phyloP scores from a whole-genome alignment of 2,888 invertebrate species.

The Epinotia bilunana region DNA sequence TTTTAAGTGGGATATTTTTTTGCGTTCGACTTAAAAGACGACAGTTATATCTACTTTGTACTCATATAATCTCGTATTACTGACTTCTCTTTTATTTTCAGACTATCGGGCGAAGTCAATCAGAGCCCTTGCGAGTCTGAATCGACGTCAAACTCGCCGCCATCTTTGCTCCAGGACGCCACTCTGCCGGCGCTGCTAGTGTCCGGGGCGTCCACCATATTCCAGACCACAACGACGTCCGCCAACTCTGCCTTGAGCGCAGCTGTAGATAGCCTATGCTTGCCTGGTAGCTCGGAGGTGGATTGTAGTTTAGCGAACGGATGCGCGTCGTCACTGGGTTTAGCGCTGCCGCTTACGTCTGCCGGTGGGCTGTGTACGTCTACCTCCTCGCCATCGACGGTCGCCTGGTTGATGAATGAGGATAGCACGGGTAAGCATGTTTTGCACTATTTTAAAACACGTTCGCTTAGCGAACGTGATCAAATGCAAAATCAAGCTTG shows the following conservation, averaged over 20 bases:
- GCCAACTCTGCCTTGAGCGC: slow-evolving; percentile 62
- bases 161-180: slow-evolving; percentile 76
- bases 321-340: slow-evolving; percentile 69
- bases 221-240: slow-evolving; percentile 72
- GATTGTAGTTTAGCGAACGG: slow-evolving; percentile 76
- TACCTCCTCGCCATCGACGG: slow-evolving; percentile 76
- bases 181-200: slow-evolving; percentile 77
- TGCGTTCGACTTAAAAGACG: slow-evolving; percentile 57
- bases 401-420: slow-evolving; percentile 85
- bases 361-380: slow-evolving; percentile 72
- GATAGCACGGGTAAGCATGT: slow-evolving; percentile 76
- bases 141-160: slow-evolving; percentile 86
- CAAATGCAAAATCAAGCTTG: slow-evolving; percentile 41
- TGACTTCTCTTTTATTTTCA: slow-evolving; percentile 55
- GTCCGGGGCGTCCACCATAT: slow-evolving; percentile 73
- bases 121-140: slow-evolving; percentile 86
- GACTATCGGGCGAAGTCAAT: slow-evolving; percentile 79
- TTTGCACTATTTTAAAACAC: not conserved
- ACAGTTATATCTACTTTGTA: not conserved
- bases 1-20: slow-evolving; percentile 60
- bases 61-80: not conserved
- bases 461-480: slow-evolving; percentile 41
- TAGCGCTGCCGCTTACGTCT: slow-evolving; percentile 75
- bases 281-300: slow-evolving; percentile 64
- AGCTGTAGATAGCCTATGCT: slow-evolving; percentile 67